Base-by-base conservation (phyloP, 2,888 invertebrate species). In the Clanis bilineata region DNA sequence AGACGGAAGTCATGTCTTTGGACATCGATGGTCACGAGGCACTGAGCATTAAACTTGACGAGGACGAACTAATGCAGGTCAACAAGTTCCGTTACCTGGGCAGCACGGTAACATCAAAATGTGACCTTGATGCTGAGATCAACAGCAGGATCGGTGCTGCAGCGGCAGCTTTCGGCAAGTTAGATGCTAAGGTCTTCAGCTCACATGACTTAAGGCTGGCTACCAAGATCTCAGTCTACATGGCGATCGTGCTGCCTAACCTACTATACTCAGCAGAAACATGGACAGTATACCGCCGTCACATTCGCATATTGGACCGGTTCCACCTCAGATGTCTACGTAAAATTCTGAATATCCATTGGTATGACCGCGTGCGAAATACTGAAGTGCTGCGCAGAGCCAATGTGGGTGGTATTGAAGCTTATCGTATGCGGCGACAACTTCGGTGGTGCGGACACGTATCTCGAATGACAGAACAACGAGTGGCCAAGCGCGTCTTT, bases 111-210 rank as follows among this genome's bases (percentile, higher is more conserved):
- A 51, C 64, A 47, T 57, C 57, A 0, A 62, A 58, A 44, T 65
- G 58, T 15, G 60, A 65, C 54, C 58, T 65, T 41, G 63, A 64
- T 47, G 56, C 47, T 1, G 65, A 68, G 18, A 55, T 67, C n/a
- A 66, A 63, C 55, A 63, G 59, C 58, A 62, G 67, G 47, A 62
- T 67, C 0, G 60, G 62, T 18, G 69, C 64, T 38, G 65, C 61
- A 12, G 60, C 67, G 44, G 63, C 63, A 28, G 63, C 64, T 0
- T 69, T 64, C 21, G 63, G 64, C 5, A 69, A 62, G 38, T 58
- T 66, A n/a, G 0, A 21, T 10, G 1, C 36, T 6, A 61, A 54
- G 57, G 60, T 63, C 9, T 63, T 65, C 22, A 9, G 39, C 56
- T 65, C 65, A n/a, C 64, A 63, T 36, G 64, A 65, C 43, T 0